Conservation (phyloP, 2,888 invertebrate genomes). For the Patella ulyssiponensis region DNA sequence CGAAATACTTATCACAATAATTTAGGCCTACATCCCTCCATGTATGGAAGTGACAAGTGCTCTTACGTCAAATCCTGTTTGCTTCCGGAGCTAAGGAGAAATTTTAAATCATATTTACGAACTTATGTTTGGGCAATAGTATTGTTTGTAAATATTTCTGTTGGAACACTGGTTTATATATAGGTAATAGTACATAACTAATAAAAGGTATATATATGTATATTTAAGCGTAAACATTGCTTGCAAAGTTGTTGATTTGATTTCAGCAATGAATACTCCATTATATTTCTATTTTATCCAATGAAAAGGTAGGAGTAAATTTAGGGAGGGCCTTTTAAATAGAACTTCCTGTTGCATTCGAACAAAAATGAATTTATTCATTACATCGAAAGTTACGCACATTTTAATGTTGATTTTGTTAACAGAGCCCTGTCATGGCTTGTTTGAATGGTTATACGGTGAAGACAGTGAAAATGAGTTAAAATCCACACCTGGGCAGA, state of each 20-base stretch:
- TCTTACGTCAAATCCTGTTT: neutral
- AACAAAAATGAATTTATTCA: neutral
- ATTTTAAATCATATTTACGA: too few relatives aligned
- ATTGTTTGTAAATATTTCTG: too few relatives aligned
- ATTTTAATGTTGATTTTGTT: neutral
- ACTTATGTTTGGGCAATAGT: too few relatives aligned
- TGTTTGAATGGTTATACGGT: conserved; percentile 26
- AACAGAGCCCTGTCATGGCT: neutral
- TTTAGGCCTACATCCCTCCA: neutral
- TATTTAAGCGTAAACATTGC: too few relatives aligned
- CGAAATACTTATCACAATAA: too few relatives aligned
- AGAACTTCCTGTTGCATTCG: neutral
- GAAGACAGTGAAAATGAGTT: conserved; percentile 1
- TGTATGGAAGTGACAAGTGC: neutral
- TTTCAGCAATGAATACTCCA: too few relatives aligned
- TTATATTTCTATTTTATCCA: conserved; percentile 23
- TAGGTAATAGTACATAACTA: too few relatives aligned
- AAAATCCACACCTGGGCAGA: conserved; percentile 2
- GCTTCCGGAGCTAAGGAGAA: too few relatives aligned
- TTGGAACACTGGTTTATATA: too few relatives aligned
- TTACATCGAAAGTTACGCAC: neutral
- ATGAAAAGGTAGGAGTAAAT: conserved; percentile 23
- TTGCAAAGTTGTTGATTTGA: too few relatives aligned
- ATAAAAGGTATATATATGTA: too few relatives aligned
- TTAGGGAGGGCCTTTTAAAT: conserved; percentile 36